These are phyloP conservation scores for Todiramphus saurophagus DNA, from an alignment of 2,113 vertebrate genomes.

Conservation along the genomic window DNA sequence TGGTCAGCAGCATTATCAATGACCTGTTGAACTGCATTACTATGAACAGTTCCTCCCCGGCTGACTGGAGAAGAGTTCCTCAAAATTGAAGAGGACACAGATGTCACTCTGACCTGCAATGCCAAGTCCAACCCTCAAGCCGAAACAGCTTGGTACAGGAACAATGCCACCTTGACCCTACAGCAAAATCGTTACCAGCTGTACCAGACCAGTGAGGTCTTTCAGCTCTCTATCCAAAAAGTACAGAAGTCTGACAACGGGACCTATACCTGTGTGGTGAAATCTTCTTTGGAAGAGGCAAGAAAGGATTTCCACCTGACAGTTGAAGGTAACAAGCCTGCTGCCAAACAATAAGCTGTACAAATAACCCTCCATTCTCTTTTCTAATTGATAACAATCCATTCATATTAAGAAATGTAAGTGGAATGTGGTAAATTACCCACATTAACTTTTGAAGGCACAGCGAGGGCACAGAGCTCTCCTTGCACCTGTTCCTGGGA, in stretches of 20 bases:
- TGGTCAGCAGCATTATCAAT: neutral
- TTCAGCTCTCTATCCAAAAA: slow-evolving; percentile 60
- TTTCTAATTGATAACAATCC: neutral
- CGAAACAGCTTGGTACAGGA: slow-evolving; percentile 64
- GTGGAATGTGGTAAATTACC: neutral
- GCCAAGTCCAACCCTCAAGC: slow-evolving; percentile 77
- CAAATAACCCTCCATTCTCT: neutral
- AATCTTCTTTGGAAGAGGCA: neutral
- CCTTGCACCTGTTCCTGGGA: neutral
- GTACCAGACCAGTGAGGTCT: slow-evolving; percentile 50
- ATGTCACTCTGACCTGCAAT: slow-evolving; percentile 56
- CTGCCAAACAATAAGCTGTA: neutral
- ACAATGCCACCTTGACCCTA: slow-evolving; percentile 20
- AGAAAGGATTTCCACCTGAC: slow-evolving; percentile 64
- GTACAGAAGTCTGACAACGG: slow-evolving; percentile 67
- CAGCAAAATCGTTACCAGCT: slow-evolving; percentile 40
- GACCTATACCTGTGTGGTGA: slow-evolving; percentile 67
- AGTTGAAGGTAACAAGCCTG: slow-evolving; percentile 70
- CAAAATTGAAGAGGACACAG: neutral
- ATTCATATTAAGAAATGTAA: neutral
- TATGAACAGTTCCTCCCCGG: slow-evolving; percentile 66
- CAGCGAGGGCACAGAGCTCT: neutral
- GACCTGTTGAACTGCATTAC: neutral
- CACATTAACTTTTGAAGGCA: neutral
- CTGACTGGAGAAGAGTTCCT: slow-evolving; percentile 50